These are phyloP conservation scores for Gallinago jamesoni DNA, from an alignment of 2,113 vertebrate species.

Conservation along the genomic window DNA sequence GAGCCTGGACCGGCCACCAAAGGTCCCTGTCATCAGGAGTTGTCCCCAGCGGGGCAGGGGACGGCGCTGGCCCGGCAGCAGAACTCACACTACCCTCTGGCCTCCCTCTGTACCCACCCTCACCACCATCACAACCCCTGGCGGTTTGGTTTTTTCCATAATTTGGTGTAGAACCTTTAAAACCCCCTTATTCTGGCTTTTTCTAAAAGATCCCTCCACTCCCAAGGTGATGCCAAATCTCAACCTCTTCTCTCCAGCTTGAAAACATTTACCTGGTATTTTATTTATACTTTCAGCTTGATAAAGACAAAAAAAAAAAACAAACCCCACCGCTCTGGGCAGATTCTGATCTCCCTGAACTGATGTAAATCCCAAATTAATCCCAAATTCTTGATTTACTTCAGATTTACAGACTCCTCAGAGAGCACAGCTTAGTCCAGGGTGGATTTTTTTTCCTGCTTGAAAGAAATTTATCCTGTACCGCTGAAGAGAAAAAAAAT, in stretches of 20 bases:
- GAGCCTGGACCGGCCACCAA: neutral
- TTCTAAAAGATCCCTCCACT: neutral
- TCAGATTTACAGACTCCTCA: neutral
- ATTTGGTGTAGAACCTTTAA: neutral
- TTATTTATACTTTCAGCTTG: neutral
- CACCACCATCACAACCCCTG: rapidly evolving
- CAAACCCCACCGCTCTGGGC: neutral
- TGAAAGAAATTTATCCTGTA: neutral
- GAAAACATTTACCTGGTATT: neutral
- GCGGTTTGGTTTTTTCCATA: too few species aligned
- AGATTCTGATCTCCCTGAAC: neutral
- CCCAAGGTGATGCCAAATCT: neutral
- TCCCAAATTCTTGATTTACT: neutral
- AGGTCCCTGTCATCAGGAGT: neutral
- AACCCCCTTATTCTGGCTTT: neutral
- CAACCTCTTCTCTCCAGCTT: neutral
- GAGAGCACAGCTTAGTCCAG: neutral
- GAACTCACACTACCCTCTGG: neutral
- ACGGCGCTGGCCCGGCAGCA: neutral
- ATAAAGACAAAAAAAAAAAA: neutral
- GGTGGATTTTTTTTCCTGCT: neutral
- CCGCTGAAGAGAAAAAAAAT: neutral
- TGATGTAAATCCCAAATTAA: neutral
- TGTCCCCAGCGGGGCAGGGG: neutral
- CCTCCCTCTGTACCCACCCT: rapidly evolving